Conservation (phyloP, 2,888 invertebrate genomes). For the Nomada hirtipes region DNA sequence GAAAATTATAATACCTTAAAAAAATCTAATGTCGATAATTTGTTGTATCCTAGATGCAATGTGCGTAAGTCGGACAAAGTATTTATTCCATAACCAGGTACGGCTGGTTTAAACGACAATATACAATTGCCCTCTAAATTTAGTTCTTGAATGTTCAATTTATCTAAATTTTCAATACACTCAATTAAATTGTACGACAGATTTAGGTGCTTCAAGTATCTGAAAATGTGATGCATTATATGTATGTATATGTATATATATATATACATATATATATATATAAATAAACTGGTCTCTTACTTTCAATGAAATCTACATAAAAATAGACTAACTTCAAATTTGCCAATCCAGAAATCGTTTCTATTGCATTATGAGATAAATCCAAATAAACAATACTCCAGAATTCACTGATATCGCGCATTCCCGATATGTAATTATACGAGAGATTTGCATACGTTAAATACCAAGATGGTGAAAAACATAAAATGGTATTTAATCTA, state of each 20-base stretch:
- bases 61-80: constrained; percentile 85
- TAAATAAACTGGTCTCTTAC: neutral
- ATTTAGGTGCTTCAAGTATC: constrained; percentile 86
- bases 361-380: constrained; percentile 87
- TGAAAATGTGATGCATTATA: constrained; percentile 68
- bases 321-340: constrained; percentile 84
- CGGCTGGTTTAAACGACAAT: constrained; percentile 81
- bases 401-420: constrained; percentile 86
- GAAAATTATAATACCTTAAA: constrained; percentile 80
- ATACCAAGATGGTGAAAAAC: constrained; percentile 87
- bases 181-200: constrained; percentile 87
- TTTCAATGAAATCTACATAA: neutral
- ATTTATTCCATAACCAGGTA: constrained; percentile 84
- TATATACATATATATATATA: too few species aligned
- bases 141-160: constrained; percentile 85
- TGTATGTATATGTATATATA: neutral
- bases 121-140: constrained; percentile 87
- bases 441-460: constrained; percentile 87
- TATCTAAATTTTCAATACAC: constrained; percentile 86
- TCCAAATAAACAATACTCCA: constrained; percentile 88
- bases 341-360: constrained; percentile 85
- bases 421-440: constrained; percentile 85
- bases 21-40: constrained; percentile 85
- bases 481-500: constrained; percentile 85
- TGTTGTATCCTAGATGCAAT: constrained; percentile 86